These are phyloP conservation scores for Zaprionus tsacasi DNA, from an alignment of 1,140 invertebrate genomes.

Conservation along the genomic window DNA sequence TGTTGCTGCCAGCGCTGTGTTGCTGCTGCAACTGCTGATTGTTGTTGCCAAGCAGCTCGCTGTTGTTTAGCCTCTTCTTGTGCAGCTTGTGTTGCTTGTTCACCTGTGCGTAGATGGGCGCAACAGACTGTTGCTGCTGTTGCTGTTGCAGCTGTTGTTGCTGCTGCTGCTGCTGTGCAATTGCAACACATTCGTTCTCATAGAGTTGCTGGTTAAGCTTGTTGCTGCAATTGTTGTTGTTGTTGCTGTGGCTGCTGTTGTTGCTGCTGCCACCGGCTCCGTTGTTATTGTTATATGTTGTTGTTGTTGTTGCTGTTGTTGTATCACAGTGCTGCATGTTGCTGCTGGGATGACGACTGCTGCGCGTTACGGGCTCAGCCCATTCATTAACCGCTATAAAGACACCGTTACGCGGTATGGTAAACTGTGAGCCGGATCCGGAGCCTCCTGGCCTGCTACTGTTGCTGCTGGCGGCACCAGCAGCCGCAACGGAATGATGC, in stretches of 20 bases:
- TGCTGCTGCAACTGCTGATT: conserved; percentile 8
- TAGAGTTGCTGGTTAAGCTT: conserved; percentile 59
- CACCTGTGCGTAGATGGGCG: conserved; percentile 81
- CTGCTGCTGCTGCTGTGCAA: conserved; percentile 56
- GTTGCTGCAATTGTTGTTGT: conserved; percentile 31
- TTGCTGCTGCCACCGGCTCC: conserved; percentile 35
- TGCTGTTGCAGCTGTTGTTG: not conserved
- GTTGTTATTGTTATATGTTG: conserved; percentile 38
- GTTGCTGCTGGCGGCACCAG: too few relatives aligned
- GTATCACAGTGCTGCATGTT: conserved; percentile 50
- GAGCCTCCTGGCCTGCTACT: not conserved
- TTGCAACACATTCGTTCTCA: conserved; percentile 73
- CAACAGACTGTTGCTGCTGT: conserved; percentile 17
- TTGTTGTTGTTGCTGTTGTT: conserved; percentile 32
- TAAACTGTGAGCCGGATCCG: conserved; percentile 57
- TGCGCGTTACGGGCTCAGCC: conserved; percentile 55
- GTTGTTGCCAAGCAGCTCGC: conserved; percentile 38
- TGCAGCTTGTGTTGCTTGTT: conserved; percentile 82
- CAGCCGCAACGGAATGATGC: not conserved
- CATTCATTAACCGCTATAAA: conserved; percentile 83
- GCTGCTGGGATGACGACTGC: conserved; percentile 15
- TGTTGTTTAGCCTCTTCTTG: conserved; percentile 55
- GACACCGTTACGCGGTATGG: conserved; percentile 76
- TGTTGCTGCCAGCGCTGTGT: conserved; percentile 4
- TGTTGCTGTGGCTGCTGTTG: conserved; percentile 23